These are phyloP conservation scores for Danio choprae DNA, from an alignment of 2,797 vertebrate species.

Conservation along the genomic window DNA sequence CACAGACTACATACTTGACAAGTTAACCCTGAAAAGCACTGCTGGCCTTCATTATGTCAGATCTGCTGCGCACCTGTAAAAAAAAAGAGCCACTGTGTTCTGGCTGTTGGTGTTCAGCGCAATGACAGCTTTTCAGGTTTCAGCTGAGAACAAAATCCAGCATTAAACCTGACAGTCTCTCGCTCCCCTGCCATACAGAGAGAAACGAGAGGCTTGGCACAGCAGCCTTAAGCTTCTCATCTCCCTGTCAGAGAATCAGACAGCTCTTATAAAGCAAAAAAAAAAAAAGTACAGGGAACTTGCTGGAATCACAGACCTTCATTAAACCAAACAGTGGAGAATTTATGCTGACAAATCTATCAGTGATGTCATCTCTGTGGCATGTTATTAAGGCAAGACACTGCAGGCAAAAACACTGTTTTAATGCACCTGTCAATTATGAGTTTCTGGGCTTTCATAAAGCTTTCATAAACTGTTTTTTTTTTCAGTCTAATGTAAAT, in stretches of 20 bases:
- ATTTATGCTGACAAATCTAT: slow-evolving; percentile 10
- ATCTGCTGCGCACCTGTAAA: slow-evolving; percentile 13
- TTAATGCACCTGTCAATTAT: too few relatives aligned
- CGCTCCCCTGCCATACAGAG: neutral
- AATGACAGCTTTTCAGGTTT: slow-evolving; percentile 28
- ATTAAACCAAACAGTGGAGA: neutral
- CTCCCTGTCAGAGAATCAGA: slow-evolving; percentile 24
- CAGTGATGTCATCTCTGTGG: neutral
- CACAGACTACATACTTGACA: slow-evolving; percentile 18
- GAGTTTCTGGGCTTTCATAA: too few relatives aligned
- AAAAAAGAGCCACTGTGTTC: neutral
- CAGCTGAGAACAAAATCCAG: slow-evolving; percentile 16
- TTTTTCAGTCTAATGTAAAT: too few relatives aligned
- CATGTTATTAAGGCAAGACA: neutral
- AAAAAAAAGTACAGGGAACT: neutral
- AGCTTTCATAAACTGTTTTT: too few relatives aligned
- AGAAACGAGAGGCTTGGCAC: neutral
- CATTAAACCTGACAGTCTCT: slow-evolving; percentile 35
- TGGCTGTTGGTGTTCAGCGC: slow-evolving; percentile 18
- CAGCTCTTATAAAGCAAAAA: neutral
- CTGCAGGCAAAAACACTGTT: too few relatives aligned
- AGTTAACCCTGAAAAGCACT: slow-evolving; percentile 12
- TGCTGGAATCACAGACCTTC: neutral
- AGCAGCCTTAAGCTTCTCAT: slow-evolving; percentile 1
- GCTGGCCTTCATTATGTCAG: slow-evolving; percentile 14